Base-by-base conservation (phyloP, 1,140 invertebrate species). In the Stegodyphus dumicola region DNA sequence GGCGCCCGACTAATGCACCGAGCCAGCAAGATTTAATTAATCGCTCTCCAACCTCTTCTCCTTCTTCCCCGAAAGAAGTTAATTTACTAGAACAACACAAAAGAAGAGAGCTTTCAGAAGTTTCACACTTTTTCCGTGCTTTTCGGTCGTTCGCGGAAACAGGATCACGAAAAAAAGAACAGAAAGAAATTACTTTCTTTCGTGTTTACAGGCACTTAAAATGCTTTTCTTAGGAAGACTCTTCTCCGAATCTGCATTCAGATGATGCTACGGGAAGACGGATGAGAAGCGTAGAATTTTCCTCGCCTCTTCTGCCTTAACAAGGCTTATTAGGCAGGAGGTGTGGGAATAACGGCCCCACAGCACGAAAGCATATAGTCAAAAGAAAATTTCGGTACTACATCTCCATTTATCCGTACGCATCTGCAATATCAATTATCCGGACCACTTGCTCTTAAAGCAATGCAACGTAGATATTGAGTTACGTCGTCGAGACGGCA, bases 101-200 rank as follows among this genome's bases (percentile, higher is more conserved):
- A 60, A 60, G 56, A 60, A 60, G 9, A 60, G 33, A 33, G 33
- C 33, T 33, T 33, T 33, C 33, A 33, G 33, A 33, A 33, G 33
- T 60, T 60, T 18, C 9, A 80, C 18, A 71, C 56, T 56, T 74
- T 66, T 83, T 83, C 18, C 70, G 70, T 83, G 70, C 66, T 83
- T 54, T 75, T 54, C 54, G 4, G 49, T 60, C 60, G 66, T 83
- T 83, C 56, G 7, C 9, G 64, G 65, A 75, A 83, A 10, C 9
- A 10, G 56, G 9, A 60, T 10, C 9, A 60, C 9, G 56, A 9
- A 10, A n/a, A 74, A 54, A 48, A 75, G 15, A 15, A 6, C n/a
- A 52, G 65, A 83, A 74, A 65, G 80, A 73, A 83, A 83, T 83
- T 67, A 53, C 60, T 75, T 83, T 75, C 56, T 83, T 66, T 18